A percentile compares a stretch with the other conserved stretches of the same genome.
Evolutionary conservation across 2,113 vertebrate genomes (phyloP).

Genomic region (Equus quagga): DNA sequence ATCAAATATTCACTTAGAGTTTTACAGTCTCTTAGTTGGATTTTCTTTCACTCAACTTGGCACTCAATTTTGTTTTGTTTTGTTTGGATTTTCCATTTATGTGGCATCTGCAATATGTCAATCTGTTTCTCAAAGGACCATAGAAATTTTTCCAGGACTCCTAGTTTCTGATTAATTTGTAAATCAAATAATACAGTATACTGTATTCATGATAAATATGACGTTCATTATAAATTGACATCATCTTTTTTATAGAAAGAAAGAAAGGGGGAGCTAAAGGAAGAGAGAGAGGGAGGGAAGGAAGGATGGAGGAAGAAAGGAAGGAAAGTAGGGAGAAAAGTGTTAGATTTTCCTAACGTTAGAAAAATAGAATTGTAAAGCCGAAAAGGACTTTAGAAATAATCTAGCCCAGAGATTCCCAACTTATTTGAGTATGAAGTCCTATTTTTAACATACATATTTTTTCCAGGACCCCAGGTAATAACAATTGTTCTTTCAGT

Average conservation of each 20-base stretch:
- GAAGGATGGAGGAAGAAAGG: not conserved
- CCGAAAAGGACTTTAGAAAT: not conserved
- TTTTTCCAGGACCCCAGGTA: not conserved
- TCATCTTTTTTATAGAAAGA: not conserved
- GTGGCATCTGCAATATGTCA: not conserved
- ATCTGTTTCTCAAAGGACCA: not conserved
- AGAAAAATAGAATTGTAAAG: not conserved
- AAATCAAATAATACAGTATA: not conserved
- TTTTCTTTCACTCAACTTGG: constrained; percentile 38
- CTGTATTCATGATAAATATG: not conserved
- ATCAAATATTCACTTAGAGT: constrained; percentile 53
- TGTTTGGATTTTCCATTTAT: constrained; percentile 43
- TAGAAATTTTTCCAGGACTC: not conserved
- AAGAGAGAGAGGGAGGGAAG: not conserved
- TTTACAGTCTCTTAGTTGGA: constrained; percentile 34
- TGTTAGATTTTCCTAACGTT: not conserved
- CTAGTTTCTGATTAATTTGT: constrained; percentile 30
- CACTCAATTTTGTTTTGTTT: constrained; percentile 43
- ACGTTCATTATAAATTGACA: not conserved
- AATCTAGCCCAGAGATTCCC: not conserved
- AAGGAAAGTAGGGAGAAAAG: not conserved
- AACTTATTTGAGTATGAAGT: not conserved
- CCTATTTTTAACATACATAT: not conserved
- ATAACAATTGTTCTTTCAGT: not conserved
- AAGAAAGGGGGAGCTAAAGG: fast-evolving